Evolutionary conservation across 2,888 invertebrate genomes (phyloP).

Genomic region (Microctonus brassicae): DNA sequence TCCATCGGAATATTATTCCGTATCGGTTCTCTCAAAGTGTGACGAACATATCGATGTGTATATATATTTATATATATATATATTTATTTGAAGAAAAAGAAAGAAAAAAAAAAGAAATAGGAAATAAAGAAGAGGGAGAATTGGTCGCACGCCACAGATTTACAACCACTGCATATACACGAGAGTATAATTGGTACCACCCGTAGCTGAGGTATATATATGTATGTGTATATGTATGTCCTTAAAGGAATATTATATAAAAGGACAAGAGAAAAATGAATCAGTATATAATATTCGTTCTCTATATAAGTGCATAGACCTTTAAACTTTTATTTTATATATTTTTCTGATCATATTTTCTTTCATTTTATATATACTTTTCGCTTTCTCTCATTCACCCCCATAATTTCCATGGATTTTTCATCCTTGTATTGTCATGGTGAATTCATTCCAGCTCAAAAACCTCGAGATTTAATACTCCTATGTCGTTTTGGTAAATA

Average conservation of each 20-base stretch:
- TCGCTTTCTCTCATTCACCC: not conserved
- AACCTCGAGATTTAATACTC: constrained; percentile 40
- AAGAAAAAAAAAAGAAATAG: not conserved
- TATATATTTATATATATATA: too few species aligned
- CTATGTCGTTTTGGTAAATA: constrained; percentile 45
- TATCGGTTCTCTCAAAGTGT: not conserved
- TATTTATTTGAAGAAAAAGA: not conserved
- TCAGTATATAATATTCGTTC: not conserved
- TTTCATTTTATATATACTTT: too few species aligned
- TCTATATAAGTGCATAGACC: too few species aligned
- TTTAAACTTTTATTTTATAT: not conserved
- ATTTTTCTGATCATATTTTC: not conserved
- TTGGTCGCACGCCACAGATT: not conserved
- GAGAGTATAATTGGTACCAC: constrained; percentile 62
- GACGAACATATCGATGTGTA: not conserved
- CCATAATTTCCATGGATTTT: not conserved
- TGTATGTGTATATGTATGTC: too few species aligned
- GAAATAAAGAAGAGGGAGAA: not conserved
- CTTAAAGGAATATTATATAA: constrained; percentile 1
- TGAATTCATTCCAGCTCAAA: constrained; percentile 45
- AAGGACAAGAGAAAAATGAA: constrained; percentile 3
- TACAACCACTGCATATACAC: constrained; percentile 41
- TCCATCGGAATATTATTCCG: not conserved
- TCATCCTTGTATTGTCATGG: constrained; percentile 40
- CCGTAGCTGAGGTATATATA: too few species aligned